Evolutionary conservation across 2,797 vertebrate genomes (phyloP).

Genomic region (Megalops cyprinoides): DNA sequence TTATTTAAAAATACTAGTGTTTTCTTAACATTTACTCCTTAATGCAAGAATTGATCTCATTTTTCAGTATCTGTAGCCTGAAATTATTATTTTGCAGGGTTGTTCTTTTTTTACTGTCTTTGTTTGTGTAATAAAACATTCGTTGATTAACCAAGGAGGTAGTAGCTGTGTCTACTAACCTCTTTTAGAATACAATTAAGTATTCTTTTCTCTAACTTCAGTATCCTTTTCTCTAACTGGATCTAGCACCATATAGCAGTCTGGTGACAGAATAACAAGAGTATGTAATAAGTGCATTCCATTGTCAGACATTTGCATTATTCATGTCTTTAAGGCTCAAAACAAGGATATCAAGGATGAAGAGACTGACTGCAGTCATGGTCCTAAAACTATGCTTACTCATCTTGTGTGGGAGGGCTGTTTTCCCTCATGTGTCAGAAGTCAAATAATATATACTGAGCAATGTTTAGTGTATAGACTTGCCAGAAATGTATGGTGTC

Average conservation of each 20-base stretch:
- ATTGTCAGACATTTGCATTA: neutral
- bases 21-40: neutral
- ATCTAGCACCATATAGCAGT: neutral
- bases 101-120: neutral
- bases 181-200: neutral
- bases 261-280: neutral
- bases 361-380: neutral
- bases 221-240: neutral
- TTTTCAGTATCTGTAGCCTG: neutral
- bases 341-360: neutral
- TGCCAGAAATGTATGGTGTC: too few species aligned
- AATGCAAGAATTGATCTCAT: neutral
- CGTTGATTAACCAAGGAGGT: too few species aligned
- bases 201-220: neutral
- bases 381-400: too few species aligned
- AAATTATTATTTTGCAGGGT: neutral
- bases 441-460: too few species aligned
- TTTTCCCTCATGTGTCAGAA: too few species aligned
- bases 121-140: neutral
- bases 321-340: neutral
- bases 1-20: neutral
- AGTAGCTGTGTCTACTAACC: neutral
- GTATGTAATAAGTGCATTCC: neutral
- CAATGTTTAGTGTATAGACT: too few species aligned
- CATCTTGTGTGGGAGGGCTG: too few species aligned